These are phyloP conservation scores for Dipodomys ordii DNA, from an alignment of 2,113 vertebrate species.

Conservation along the genomic window DNA sequence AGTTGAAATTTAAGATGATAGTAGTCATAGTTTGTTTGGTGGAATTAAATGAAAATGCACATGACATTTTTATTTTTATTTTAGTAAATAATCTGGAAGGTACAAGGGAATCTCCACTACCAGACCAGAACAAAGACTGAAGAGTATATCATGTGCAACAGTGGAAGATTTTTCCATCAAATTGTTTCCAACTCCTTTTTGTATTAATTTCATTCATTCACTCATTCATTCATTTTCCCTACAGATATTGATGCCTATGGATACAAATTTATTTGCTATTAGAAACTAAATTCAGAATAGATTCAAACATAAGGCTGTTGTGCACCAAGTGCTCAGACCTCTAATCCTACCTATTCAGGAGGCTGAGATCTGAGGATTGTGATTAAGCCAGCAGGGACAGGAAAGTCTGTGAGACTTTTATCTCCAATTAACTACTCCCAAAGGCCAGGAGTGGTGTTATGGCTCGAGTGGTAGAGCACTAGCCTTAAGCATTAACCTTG, in stretches of 20 bases:
- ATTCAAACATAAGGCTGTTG: not conserved
- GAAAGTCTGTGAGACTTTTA: too few relatives aligned
- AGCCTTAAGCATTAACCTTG: too few relatives aligned
- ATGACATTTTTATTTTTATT: not conserved
- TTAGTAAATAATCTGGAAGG: not conserved
- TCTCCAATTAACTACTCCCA: too few relatives aligned
- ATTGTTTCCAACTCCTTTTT: not conserved
- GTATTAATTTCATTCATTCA: not conserved
- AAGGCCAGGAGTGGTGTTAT: too few relatives aligned
- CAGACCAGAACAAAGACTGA: not conserved
- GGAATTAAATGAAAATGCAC: not conserved
- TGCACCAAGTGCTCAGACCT: too few relatives aligned
- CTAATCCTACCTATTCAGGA: too few relatives aligned
- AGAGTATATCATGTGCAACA: accelerated
- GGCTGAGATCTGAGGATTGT: too few relatives aligned
- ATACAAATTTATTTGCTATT: not conserved
- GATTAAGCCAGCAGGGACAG: too few relatives aligned
- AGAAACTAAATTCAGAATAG: not conserved
- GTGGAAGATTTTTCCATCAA: not conserved
- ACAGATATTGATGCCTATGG: not conserved
- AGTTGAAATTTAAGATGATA: not conserved
- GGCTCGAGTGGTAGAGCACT: too few relatives aligned
- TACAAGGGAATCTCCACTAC: not conserved
- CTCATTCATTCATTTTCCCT: not conserved
- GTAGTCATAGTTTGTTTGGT: not conserved